A percentile compares a stretch with the other conserved stretches of the same genome.
These are phyloP conservation scores for Mustela lutreola DNA, from an alignment of 2,113 vertebrate species.

Conservation along the genomic window DNA sequence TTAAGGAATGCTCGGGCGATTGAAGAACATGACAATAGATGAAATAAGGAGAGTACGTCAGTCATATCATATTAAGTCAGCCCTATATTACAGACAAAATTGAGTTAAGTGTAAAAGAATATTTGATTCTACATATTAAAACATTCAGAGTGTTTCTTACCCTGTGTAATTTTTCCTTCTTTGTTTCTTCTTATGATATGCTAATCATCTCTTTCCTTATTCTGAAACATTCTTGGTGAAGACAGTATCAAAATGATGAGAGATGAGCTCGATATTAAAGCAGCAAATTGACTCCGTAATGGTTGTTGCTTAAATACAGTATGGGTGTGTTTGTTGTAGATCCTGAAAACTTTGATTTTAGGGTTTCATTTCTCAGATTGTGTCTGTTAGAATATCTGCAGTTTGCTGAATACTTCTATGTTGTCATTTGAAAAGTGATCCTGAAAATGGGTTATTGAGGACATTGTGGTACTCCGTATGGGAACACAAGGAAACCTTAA, in stretches of 20 bases:
- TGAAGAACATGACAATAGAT: slow-evolving; percentile 86
- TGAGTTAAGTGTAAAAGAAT: slow-evolving; percentile 60
- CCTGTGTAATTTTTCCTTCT: background rate
- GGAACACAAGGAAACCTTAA: background rate
- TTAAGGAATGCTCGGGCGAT: slow-evolving; percentile 84
- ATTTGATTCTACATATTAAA: slow-evolving; percentile 76
- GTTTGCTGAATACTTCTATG: background rate
- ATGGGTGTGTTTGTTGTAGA: background rate
- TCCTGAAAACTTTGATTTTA: background rate
- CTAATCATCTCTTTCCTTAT: background rate
- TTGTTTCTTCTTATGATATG: background rate
- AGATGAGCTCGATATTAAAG: too few relatives aligned
- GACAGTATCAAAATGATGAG: background rate
- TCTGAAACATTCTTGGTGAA: background rate
- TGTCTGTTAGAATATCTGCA: background rate
- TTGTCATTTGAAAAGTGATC: background rate
- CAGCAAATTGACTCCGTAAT: background rate
- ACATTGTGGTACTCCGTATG: background rate
- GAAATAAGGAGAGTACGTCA: slow-evolving; percentile 74
- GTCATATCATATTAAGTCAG: slow-evolving; percentile 83
- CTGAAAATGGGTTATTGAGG: background rate
- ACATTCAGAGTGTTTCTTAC: background rate
- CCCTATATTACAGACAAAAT: slow-evolving; percentile 73
- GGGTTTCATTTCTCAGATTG: background rate
- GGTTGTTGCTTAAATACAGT: rapidly evolving